phyloP scores from a whole-genome alignment of 2,113 vertebrate species.

The Lophochroa leadbeateri region DNA sequence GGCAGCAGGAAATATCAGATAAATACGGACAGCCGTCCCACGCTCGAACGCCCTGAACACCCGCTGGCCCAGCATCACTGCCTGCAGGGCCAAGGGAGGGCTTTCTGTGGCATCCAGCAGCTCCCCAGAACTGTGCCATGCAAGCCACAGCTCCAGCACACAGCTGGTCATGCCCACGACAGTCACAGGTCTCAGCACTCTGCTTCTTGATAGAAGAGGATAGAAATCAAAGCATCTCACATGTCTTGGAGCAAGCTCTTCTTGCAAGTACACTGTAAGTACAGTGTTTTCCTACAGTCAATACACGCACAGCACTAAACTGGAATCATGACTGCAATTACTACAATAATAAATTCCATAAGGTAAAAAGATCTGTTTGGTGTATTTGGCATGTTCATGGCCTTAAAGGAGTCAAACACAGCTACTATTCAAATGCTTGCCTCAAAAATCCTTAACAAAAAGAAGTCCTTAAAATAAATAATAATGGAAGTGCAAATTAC shows the following conservation, averaged over 20 bases:
- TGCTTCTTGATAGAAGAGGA: not conserved
- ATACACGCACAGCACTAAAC: not conserved
- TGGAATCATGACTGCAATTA: not conserved
- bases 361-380: not conserved
- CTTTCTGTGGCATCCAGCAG: not conserved
- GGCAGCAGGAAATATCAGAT: conserved; percentile 15
- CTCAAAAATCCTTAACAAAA: not conserved
- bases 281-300: not conserved
- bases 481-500: not conserved
- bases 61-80: not conserved
- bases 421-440: not conserved
- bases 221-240: not conserved
- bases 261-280: not conserved
- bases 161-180: not conserved
- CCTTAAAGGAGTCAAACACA: not conserved
- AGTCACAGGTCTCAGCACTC: rapidly evolving
- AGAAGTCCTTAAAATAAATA: not conserved
- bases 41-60: not conserved
- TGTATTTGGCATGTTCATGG: not conserved
- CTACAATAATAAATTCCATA: not conserved
- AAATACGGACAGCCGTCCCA: not conserved
- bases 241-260: not conserved
- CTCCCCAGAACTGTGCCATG: not conserved
- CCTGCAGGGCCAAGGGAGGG: not conserved
- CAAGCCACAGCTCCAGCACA: not conserved